A percentile compares a stretch with the other conserved stretches of the same genome.
Evolutionary conservation across 2,888 invertebrate genomes (phyloP).

Genomic region (Netelia virgata): DNA sequence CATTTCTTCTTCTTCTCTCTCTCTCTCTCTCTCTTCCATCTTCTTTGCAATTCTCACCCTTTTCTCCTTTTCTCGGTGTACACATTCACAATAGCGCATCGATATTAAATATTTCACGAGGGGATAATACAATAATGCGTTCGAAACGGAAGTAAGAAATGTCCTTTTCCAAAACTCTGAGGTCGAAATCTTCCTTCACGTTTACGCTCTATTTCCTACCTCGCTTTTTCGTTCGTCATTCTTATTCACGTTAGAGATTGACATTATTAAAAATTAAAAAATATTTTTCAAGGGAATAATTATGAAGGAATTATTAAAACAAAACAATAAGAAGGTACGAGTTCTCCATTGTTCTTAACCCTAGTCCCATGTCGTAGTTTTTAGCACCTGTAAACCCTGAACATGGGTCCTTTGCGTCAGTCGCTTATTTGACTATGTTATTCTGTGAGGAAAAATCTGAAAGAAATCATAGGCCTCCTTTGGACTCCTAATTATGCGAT

Average conservation of each 20-base stretch:
- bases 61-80: slow-evolving; percentile 21
- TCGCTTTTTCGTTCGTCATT: neutral
- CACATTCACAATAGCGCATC: slow-evolving; percentile 52
- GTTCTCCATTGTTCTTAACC: too few species aligned
- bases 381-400: too few species aligned
- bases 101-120: slow-evolving; percentile 60
- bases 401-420: too few species aligned
- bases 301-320: neutral
- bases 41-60: slow-evolving; percentile 8
- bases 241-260: neutral
- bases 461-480: too few species aligned
- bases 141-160: slow-evolving; percentile 5
- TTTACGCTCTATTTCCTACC: neutral
- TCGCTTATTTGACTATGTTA: too few species aligned
- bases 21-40: slow-evolving; percentile 10
- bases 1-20: slow-evolving; percentile 37
- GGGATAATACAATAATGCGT: slow-evolving; percentile 32
- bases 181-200: neutral
- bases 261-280: neutral
- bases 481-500: too few species aligned
- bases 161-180: slow-evolving; percentile 30
- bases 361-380: too few species aligned
- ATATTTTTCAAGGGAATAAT: neutral
- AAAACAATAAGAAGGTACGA: neutral
- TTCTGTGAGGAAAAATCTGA: too few species aligned